Base-by-base conservation (phyloP, 2,888 invertebrate genomes). In the Agrenia bidenticulata region DNA sequence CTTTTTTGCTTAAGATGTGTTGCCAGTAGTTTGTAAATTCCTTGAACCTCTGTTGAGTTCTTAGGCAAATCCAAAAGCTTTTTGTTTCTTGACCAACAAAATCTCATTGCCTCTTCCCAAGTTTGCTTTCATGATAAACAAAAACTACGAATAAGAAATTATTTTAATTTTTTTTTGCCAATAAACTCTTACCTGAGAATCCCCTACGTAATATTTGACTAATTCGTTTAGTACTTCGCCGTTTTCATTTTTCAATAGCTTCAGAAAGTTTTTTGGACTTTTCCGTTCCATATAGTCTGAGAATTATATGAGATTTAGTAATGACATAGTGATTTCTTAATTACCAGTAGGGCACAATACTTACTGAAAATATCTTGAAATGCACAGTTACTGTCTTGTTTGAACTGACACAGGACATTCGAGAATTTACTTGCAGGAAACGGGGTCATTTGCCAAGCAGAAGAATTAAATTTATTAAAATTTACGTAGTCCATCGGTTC, bases 161-260 rank as follows among this genome's bases (percentile, higher is more conserved):
- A n/a, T 32, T 32, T 7, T 11, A 32, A 32, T 4, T 32, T 32
- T 32, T n/a, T 4, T 32, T 32, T 11, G 11, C 4, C 11, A 32
- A n/a, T n/a, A n/a, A n/a, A n/a, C n/a, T 39, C 39, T 45, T 19
- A 51, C 51, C 24, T 51, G 51, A 24, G 51, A 51, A 51, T 51
- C 51, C 4, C 19, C 51, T 2, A 51, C 23, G 23, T 5, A 24
- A 24, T 51, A 51, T 23, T 9, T 45, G 5, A 9, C 15, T 45
- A 19, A 4, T 4, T n/a, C 19, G 4, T 32, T 32, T 11, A 11
- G 32, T 7, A 32, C 11, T 11, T 32, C 32, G 4, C 32, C 32
- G 5, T 11, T 32, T 32, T 4, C 32, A 32, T 32, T 11, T 11
- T 32, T 32, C 32, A 32, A 7, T 32, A 11, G 32, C 32, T 32